Evolutionary conservation across 2,797 vertebrate species (phyloP).

Genomic region (Coccyzus lansbergi): DNA sequence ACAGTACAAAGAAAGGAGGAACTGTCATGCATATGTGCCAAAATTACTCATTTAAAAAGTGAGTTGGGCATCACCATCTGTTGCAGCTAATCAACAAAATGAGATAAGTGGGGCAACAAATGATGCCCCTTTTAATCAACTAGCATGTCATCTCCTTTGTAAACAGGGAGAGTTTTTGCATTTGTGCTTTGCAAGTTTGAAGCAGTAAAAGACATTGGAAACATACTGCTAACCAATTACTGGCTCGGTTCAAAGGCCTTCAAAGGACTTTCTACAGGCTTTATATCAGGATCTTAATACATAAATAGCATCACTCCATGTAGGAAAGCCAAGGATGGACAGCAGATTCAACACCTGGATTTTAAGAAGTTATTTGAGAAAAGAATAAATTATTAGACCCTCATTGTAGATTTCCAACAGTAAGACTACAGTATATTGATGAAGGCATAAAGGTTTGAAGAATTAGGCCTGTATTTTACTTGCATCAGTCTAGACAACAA

Average conservation of each 20-base stretch:
- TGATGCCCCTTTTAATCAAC: constrained; percentile 46
- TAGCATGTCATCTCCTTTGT: neutral
- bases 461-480: neutral
- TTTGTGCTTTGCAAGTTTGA: constrained; percentile 7
- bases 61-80: constrained; percentile 27
- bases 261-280: neutral
- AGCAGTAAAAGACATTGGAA: neutral
- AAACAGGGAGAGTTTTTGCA: constrained; percentile 30
- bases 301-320: neutral
- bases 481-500: neutral
- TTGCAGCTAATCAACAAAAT: constrained; percentile 38
- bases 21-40: neutral
- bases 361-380: neutral
- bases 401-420: neutral
- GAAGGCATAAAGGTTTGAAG: neutral
- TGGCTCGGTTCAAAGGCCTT: neutral
- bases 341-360: neutral
- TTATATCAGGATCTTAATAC: neutral
- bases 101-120: constrained; percentile 30
- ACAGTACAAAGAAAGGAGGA: constrained; percentile 16
- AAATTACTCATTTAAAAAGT: constrained; percentile 31
- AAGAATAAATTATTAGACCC: neutral
- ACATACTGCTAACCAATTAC: neutral
- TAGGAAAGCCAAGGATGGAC: neutral
- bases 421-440: neutral